Conservation (phyloP, 2,888 invertebrate species). For the Chloroclystis v-ata region DNA sequence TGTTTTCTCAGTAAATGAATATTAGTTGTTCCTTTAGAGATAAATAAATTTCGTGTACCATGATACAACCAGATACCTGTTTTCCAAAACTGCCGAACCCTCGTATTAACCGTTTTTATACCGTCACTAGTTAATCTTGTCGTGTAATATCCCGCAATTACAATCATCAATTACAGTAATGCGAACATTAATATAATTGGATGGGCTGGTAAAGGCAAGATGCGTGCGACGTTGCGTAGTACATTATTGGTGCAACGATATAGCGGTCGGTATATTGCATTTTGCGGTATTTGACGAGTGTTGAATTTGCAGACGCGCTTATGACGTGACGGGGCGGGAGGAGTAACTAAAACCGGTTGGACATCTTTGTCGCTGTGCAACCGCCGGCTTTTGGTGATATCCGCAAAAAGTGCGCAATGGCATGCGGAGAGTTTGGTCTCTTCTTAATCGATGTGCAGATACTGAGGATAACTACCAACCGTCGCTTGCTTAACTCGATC, state of each 20-base stretch:
- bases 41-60: too few species aligned
- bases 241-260: constrained; percentile 39
- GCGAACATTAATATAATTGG: constrained; percentile 34
- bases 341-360: constrained; percentile 71
- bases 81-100: too few species aligned
- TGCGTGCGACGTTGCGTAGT: constrained; percentile 41
- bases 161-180: constrained; percentile 37
- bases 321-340: constrained; percentile 56
- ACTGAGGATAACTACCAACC: constrained; percentile 45
- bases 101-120: constrained; percentile 1
- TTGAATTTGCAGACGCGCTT: constrained; percentile 71
- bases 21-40: too few species aligned
- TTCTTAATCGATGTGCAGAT: constrained; percentile 57
- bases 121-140: constrained; percentile 21
- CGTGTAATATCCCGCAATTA: constrained; percentile 32
- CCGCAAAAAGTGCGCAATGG: constrained; percentile 70
- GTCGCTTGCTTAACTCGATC: constrained; percentile 48
- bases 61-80: too few species aligned
- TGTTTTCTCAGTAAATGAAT: too few species aligned
- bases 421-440: constrained; percentile 58
- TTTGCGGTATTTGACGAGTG: constrained; percentile 70
- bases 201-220: constrained; percentile 30
- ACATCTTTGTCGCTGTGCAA: constrained; percentile 66
- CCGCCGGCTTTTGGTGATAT: constrained; percentile 72
- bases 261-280: constrained; percentile 50